These are phyloP conservation scores for Halcyon smyrnensis DNA, from an alignment of 2,797 vertebrate genomes.

Conservation along the genomic window DNA sequence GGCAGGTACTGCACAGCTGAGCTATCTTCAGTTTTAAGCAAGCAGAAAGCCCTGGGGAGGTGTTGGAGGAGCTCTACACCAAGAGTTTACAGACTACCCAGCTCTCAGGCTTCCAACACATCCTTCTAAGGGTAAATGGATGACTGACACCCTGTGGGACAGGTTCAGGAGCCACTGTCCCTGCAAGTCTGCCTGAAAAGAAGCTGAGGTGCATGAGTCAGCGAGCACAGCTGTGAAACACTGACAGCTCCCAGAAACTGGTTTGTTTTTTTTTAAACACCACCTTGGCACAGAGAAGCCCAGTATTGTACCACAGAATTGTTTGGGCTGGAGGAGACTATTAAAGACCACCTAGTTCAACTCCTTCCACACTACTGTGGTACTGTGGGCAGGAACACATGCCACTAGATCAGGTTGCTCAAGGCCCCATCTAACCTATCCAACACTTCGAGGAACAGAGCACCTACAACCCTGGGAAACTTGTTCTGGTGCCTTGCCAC, in stretches of 20 bases:
- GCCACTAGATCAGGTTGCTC: not conserved
- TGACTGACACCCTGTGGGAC: not conserved
- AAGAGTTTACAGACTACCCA: not conserved
- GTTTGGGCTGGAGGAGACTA: not conserved
- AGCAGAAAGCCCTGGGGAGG: not conserved
- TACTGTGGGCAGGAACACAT: not conserved
- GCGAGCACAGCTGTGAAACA: not conserved
- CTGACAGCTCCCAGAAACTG: not conserved
- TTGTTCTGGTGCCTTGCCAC: not conserved
- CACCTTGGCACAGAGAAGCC: not conserved
- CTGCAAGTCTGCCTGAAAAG: not conserved
- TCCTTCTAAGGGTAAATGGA: not conserved
- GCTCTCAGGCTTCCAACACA: not conserved
- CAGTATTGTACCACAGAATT: not conserved
- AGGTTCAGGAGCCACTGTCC: not conserved
- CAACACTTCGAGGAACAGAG: not conserved
- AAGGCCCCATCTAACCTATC: not conserved
- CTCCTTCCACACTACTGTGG: not conserved
- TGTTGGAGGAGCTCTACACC: not conserved
- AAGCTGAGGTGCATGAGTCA: not conserved
- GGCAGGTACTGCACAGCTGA: not conserved
- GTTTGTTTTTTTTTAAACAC: no score
- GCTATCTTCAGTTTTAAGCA: not conserved
- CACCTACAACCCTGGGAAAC: not conserved
- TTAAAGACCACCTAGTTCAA: not conserved